Percentiles rank a stretch among this genome's conserved stretches.
phyloP scores from a whole-genome alignment of 2,113 vertebrate genomes.

The Progne subis region DNA sequence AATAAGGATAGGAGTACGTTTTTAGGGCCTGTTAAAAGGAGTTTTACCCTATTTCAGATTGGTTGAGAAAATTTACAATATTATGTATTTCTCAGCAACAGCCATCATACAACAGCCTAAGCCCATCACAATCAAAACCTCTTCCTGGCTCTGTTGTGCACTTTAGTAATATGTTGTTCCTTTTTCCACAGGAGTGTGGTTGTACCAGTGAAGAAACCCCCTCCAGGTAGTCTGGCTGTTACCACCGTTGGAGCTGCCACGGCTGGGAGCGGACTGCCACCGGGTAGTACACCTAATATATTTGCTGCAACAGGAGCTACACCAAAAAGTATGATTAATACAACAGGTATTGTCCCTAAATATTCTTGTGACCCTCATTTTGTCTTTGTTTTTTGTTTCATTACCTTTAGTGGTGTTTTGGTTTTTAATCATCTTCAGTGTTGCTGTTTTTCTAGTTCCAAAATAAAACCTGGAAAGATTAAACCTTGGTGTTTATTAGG shows the following conservation, averaged over 20 bases:
- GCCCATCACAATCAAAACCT: neutral
- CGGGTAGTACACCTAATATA: conserved; percentile 88
- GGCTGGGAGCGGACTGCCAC: conserved; percentile 77
- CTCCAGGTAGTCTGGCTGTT: conserved; percentile 85
- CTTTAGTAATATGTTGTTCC: neutral
- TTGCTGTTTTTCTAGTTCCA: neutral
- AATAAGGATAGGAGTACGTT: neutral
- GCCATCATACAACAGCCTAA: fast-evolving
- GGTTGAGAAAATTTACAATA: neutral
- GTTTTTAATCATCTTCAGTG: conserved; percentile 7
- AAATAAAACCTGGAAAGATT: neutral
- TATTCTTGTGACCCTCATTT: conserved; percentile 77
- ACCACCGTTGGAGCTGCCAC: conserved; percentile 86
- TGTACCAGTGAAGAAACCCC: conserved; percentile 92
- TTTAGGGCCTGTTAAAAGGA: neutral
- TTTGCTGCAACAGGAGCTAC: conserved; percentile 88
- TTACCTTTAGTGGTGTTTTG: conserved; percentile 16
- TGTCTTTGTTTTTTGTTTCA: conserved; percentile 54
- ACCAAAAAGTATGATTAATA: conserved; percentile 99
- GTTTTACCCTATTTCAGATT: neutral
- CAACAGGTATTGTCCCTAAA: conserved; percentile 85
- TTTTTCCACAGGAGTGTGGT: conserved; percentile 86
- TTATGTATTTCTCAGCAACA: neutral
- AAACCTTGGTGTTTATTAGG: neutral
- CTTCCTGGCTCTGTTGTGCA: neutral